phyloP scores from a whole-genome alignment of 2,888 invertebrate genomes.

The Synanthedon myopaeformis region DNA sequence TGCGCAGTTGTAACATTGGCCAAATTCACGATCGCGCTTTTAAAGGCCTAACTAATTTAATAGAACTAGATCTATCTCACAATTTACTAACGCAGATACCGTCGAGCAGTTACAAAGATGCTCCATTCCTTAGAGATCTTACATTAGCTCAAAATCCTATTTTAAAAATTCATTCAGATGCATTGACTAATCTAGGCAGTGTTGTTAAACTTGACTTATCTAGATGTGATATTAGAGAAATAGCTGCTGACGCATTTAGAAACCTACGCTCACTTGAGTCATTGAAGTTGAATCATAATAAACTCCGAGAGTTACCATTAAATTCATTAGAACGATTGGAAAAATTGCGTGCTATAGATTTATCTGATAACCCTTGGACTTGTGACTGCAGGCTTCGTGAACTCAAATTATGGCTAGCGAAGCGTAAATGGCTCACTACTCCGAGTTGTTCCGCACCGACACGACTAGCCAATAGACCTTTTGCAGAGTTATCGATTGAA shows the following conservation, averaged over 20 bases:
- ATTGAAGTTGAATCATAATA: slow-evolving; percentile 85
- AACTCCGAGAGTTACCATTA: slow-evolving; percentile 77
- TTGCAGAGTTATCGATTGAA: slow-evolving; percentile 81
- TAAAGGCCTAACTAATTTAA: slow-evolving; percentile 87
- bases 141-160: slow-evolving; percentile 86
- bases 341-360: slow-evolving; percentile 82
- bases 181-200: slow-evolving; percentile 80
- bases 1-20: slow-evolving; percentile 86
- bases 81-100: slow-evolving; percentile 87
- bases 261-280: slow-evolving; percentile 81
- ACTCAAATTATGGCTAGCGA: slow-evolving; percentile 84
- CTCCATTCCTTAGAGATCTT: slow-evolving; percentile 85
- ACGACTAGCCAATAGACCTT: slow-evolving; percentile 77
- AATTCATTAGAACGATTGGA: slow-evolving; percentile 80
- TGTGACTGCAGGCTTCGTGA: slow-evolving; percentile 88
- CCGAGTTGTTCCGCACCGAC: slow-evolving; percentile 82
- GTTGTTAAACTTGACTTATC: slow-evolving; percentile 87
- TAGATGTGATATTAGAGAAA: slow-evolving; percentile 82
- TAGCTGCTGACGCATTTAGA: slow-evolving; percentile 79
- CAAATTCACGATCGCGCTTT: slow-evolving; percentile 89
- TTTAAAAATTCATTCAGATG: slow-evolving; percentile 79
- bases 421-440: slow-evolving; percentile 81
- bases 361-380: slow-evolving; percentile 90
- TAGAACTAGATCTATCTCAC: slow-evolving; percentile 88
- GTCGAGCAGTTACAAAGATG: slow-evolving; percentile 81